Conservation (phyloP, 2,797 vertebrate species). For the Meriones psammophilus region DNA sequence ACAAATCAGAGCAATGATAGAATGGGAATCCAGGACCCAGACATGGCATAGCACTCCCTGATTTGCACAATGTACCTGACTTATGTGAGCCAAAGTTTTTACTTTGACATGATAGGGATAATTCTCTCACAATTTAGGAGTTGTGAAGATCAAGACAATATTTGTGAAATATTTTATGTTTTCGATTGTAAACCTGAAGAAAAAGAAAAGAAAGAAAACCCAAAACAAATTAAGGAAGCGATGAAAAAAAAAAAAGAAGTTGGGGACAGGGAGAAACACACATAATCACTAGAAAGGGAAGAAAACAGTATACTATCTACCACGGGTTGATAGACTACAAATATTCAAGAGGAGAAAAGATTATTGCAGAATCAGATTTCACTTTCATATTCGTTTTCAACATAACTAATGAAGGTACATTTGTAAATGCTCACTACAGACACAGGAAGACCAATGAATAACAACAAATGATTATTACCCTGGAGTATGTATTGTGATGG, state of each 20-base stretch:
- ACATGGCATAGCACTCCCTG: fast-evolving
- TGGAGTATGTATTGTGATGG: not conserved
- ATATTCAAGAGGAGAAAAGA: not conserved
- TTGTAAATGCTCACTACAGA: not conserved
- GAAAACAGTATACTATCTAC: not conserved
- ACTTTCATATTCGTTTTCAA: slow-evolving; percentile 15
- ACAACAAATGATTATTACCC: not conserved
- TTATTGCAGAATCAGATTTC: not conserved
- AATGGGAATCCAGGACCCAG: not conserved
- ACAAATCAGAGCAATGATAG: not conserved
- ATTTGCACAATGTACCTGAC: not conserved
- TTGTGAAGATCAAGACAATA: not conserved
- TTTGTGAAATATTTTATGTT: not conserved
- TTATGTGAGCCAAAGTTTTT: not conserved
- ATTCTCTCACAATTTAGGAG: not conserved
- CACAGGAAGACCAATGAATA: not conserved
- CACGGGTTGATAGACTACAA: not conserved
- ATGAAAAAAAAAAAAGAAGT: not conserved
- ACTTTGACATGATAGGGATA: not conserved
- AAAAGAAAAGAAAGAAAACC: slow-evolving; percentile 27
- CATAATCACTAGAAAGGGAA: not conserved
- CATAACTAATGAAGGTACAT: not conserved
- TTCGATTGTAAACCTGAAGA: not conserved
- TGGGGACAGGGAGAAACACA: not conserved
- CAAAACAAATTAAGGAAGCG: not conserved